Evolutionary conservation across 2,797 vertebrate species (phyloP).

Genomic region (Pagetopsis macropterus): DNA sequence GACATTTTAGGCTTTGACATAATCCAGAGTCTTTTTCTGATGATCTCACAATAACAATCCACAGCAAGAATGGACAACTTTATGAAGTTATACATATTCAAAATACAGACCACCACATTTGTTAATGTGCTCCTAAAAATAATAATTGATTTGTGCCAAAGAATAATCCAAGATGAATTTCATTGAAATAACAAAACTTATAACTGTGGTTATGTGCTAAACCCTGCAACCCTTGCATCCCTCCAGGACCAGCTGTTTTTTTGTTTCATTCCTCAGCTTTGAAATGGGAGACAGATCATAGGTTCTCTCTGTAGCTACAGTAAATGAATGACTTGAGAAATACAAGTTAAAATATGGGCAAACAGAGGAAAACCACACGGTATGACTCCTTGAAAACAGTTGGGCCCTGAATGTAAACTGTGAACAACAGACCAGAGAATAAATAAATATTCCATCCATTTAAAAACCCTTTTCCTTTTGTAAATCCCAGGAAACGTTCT

Average conservation of each 20-base stretch:
- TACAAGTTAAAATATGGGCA: neutral
- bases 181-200: slow-evolving; percentile 21
- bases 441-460: slow-evolving; percentile 3
- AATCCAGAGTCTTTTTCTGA: slow-evolving; percentile 18
- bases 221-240: slow-evolving; percentile 67
- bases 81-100: neutral
- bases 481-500: slow-evolving; percentile 13
- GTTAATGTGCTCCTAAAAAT: neutral
- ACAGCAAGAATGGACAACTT: neutral
- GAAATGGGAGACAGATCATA: slow-evolving; percentile 10
- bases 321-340: slow-evolving; percentile 10
- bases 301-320: neutral
- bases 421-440: slow-evolving; percentile 2
- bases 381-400: slow-evolving; percentile 6
- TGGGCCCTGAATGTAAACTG: slow-evolving; percentile 23
- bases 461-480: slow-evolving; percentile 8
- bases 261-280: slow-evolving; percentile 21
- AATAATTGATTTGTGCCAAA: neutral
- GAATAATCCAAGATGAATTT: neutral
- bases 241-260: slow-evolving; percentile 55
- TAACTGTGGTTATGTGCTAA: slow-evolving; percentile 38
- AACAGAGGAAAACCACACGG: neutral
- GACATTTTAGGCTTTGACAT: slow-evolving; percentile 19
- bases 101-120: neutral
- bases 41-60: neutral